These are phyloP conservation scores for Diarsia brunnea DNA, from an alignment of 2,888 invertebrate species.

Conservation along the genomic window DNA sequence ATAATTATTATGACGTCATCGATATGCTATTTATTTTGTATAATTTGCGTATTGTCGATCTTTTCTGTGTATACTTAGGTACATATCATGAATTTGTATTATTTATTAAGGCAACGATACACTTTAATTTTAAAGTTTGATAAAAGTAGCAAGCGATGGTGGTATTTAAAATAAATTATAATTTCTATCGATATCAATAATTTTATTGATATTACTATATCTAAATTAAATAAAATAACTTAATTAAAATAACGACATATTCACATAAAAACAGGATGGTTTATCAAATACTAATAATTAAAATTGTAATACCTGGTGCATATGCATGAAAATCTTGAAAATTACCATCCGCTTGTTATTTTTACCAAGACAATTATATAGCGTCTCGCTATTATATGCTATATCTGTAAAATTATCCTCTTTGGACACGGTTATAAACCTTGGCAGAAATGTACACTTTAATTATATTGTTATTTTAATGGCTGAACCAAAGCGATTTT, in stretches of 20 bases:
- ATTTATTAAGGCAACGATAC: slow-evolving; percentile 81
- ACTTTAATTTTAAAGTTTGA: slow-evolving; percentile 69
- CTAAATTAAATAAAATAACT: neutral
- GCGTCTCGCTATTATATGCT: slow-evolving; percentile 70
- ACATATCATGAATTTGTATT: slow-evolving; percentile 89
- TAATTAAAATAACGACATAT: neutral
- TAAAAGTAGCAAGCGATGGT: slow-evolving; percentile 65
- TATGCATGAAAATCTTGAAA: neutral
- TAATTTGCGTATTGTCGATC: slow-evolving; percentile 86
- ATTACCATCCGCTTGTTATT: slow-evolving; percentile 57
- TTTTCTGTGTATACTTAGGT: slow-evolving; percentile 90
- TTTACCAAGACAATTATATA: slow-evolving; percentile 56
- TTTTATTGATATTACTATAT: slow-evolving; percentile 2
- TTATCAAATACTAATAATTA: neutral
- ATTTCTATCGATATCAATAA: slow-evolving; percentile 45
- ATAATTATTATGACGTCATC: slow-evolving; percentile 85
- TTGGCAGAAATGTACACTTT: slow-evolving; percentile 77
- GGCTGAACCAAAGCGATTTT: slow-evolving; percentile 87
- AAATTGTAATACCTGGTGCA: neutral
- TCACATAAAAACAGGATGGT: neutral
- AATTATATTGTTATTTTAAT: slow-evolving; percentile 76
- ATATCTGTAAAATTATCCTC: slow-evolving; percentile 72
- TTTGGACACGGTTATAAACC: slow-evolving; percentile 85
- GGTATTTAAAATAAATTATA: slow-evolving; percentile 8
- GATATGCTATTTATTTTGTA: slow-evolving; percentile 88